These are phyloP conservation scores for Lamprotornis superbus DNA, from an alignment of 2,113 vertebrate genomes.

Conservation along the genomic window DNA sequence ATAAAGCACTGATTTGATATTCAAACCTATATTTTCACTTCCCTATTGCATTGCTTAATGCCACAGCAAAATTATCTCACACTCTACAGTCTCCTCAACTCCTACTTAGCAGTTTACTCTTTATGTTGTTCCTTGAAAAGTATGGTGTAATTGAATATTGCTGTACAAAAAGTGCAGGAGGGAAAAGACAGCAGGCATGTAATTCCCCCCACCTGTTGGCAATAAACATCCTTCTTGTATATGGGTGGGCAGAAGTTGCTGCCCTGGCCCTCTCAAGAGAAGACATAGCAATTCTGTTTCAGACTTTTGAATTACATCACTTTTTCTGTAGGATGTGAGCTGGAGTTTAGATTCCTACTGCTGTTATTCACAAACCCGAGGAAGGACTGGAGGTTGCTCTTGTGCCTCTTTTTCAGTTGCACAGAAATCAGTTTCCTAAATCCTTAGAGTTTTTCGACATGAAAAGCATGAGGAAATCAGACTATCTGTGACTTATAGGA, in stretches of 20 bases:
- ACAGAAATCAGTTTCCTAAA: background rate
- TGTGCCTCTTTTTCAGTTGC: background rate
- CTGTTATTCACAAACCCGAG: background rate
- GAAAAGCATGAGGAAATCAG: background rate
- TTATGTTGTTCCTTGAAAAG: background rate
- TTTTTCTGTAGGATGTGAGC: background rate
- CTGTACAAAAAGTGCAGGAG: background rate
- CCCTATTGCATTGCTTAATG: background rate
- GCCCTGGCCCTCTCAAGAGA: background rate
- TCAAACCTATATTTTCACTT: background rate
- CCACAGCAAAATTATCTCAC: background rate
- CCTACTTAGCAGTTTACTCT: background rate
- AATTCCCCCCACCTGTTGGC: background rate
- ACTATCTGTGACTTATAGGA: background rate
- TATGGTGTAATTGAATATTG: background rate
- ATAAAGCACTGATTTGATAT: background rate
- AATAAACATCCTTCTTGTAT: background rate
- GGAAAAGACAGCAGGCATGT: background rate
- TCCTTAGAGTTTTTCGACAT: background rate
- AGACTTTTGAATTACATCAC: background rate
- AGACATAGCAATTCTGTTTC: background rate
- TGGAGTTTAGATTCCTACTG: background rate
- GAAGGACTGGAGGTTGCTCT: background rate
- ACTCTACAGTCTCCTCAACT: background rate
- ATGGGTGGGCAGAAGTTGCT: background rate